phyloP scores from a whole-genome alignment of 1,140 invertebrate species.

The Tribolium castaneum region DNA sequence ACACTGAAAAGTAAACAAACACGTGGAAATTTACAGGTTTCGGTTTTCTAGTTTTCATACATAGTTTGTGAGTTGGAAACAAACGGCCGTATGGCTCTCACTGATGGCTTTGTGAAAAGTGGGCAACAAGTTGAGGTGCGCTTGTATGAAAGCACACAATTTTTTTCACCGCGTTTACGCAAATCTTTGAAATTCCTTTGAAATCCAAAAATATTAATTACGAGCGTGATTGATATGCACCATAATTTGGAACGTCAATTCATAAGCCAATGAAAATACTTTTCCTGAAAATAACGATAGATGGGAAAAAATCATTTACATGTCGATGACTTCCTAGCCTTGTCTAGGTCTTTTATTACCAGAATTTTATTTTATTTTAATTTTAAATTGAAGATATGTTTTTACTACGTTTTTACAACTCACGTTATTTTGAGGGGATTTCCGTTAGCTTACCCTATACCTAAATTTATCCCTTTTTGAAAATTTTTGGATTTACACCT shows the following conservation, averaged over 20 bases:
- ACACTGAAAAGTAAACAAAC: constrained; percentile 30
- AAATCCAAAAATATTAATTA: constrained; percentile 19
- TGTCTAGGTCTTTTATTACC: too few relatives aligned
- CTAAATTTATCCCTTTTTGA: too few relatives aligned
- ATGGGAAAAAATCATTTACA: too few relatives aligned
- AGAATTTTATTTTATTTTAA: too few relatives aligned
- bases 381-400: too few relatives aligned
- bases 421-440: too few relatives aligned
- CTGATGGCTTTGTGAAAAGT: neutral
- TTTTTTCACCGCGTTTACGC: neutral
- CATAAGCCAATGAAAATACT: constrained; percentile 7
- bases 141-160: neutral
- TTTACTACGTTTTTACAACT: too few relatives aligned
- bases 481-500: too few relatives aligned
- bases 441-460: too few relatives aligned
- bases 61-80: neutral
- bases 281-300: neutral
- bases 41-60: too few relatives aligned
- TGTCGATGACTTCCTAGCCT: too few relatives aligned
- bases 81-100: neutral
- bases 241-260: neutral
- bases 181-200: neutral
- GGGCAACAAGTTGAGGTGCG: neutral
- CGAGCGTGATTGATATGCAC: neutral
- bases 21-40: constrained; percentile 16